Evolutionary conservation across 2,797 vertebrate species (phyloP).

Genomic region (Nasua narica): DNA sequence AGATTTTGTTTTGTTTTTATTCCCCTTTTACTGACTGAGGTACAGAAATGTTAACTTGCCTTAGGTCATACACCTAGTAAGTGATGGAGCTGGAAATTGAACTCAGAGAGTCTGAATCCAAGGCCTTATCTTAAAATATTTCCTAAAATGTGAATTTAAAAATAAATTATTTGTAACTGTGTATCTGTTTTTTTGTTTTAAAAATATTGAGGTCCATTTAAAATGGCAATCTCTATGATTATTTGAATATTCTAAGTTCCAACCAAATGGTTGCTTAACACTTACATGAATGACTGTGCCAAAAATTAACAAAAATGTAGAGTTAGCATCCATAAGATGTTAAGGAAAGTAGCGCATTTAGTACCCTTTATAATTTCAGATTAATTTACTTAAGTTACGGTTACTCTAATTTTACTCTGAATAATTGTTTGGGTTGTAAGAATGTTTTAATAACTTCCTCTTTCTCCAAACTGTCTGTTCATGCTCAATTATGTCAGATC

Average conservation of each 20-base stretch:
- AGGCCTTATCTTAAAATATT: neutral
- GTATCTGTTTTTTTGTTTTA: neutral
- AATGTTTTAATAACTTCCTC: neutral
- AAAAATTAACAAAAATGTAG: neutral
- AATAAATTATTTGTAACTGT: neutral
- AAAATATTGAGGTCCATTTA: neutral
- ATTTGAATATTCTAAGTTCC: neutral
- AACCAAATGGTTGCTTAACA: neutral
- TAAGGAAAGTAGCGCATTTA: neutral
- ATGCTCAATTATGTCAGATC: neutral
- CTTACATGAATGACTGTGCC: neutral
- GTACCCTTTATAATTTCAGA: neutral
- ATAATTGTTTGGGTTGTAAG: neutral
- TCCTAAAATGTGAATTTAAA: neutral
- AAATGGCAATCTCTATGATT: neutral
- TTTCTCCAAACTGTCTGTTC: neutral
- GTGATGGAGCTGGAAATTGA: neutral
- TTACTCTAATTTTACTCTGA: neutral
- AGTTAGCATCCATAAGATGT: neutral
- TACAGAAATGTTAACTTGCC: neutral
- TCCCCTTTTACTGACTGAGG: neutral
- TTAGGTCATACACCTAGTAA: neutral
- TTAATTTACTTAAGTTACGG: neutral
- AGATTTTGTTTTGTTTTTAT: neutral
- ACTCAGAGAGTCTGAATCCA: neutral